Conservation (phyloP, 2,888 invertebrate species). For the Helleia helle region DNA sequence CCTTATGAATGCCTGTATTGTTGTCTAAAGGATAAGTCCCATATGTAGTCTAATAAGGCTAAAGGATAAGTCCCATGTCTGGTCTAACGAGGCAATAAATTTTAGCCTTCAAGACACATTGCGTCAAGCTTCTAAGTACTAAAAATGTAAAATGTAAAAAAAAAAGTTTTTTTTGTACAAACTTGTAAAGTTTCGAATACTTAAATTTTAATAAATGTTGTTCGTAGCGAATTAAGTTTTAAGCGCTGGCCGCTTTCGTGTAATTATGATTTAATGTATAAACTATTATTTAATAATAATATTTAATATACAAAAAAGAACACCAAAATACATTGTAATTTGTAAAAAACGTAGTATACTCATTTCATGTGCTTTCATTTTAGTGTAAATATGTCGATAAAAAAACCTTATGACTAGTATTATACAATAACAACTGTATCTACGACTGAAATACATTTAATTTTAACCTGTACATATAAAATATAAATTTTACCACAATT, state of each 20-base stretch:
- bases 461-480: conserved; percentile 32
- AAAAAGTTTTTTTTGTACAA: too few species aligned
- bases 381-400: conserved; percentile 11
- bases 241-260: conserved; percentile 17
- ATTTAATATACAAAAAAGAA: conserved; percentile 27
- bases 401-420: conserved; percentile 28
- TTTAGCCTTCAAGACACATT: too few species aligned
- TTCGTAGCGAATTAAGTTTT: conserved; percentile 1
- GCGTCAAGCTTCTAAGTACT: too few species aligned
- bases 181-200: neutral
- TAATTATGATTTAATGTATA: conserved; percentile 18
- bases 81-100: too few species aligned
- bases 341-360: conserved; percentile 15
- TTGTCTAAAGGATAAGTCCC: too few species aligned
- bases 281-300: conserved; percentile 14
- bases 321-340: conserved; percentile 29
- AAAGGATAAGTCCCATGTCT: too few species aligned
- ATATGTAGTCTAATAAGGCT: too few species aligned
- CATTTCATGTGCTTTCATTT: neutral
- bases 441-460: conserved; percentile 54
- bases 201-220: neutral
- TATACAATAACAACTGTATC: conserved; percentile 37
- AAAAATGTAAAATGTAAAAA: too few species aligned
- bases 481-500: conserved; percentile 22
- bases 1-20: too few species aligned